A percentile compares a stretch with the other conserved stretches of the same genome.
These are phyloP conservation scores for Chalcosyrphus nemorum DNA, from an alignment of 2,888 invertebrate species.

Conservation along the genomic window DNA sequence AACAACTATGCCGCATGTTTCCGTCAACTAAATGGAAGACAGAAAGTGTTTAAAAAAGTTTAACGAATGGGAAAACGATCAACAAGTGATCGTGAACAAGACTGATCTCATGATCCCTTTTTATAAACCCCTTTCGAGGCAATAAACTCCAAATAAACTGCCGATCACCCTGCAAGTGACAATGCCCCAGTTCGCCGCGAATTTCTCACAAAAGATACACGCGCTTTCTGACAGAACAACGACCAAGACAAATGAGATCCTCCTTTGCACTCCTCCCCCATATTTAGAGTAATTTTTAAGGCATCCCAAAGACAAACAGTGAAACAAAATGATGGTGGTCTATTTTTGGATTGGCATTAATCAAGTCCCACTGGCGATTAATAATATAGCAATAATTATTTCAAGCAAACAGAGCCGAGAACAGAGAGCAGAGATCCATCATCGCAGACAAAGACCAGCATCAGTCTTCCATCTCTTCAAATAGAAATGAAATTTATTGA, in stretches of 20 bases:
- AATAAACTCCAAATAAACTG: too few species aligned
- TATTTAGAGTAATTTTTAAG: slow-evolving; percentile 18
- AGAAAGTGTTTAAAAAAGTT: too few species aligned
- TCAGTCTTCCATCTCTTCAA: slow-evolving; percentile 64
- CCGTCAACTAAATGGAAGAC: too few species aligned
- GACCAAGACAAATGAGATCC: neutral
- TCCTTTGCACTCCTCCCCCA: slow-evolving; percentile 8
- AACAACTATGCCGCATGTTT: too few species aligned
- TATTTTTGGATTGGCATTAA: slow-evolving; percentile 48
- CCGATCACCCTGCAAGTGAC: neutral
- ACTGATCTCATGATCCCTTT: too few species aligned
- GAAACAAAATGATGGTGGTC: neutral
- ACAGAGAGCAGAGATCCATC: slow-evolving; percentile 45
- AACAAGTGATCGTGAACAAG: too few species aligned
- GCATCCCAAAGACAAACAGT: neutral
- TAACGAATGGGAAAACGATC: too few species aligned
- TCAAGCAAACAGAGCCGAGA: neutral
- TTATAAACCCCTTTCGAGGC: too few species aligned
- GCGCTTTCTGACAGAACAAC: neutral
- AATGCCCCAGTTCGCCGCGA: neutral
- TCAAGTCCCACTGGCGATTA: slow-evolving; percentile 56
- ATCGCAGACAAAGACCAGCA: slow-evolving; percentile 65
- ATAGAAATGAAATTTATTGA: slow-evolving; percentile 59
- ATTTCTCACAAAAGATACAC: neutral
- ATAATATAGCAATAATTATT: slow-evolving; percentile 58